Evolutionary conservation across 2,888 invertebrate genomes (phyloP), one percentile per base, ranked within the genome.

Genomic region (Druceiella hillmani): DNA sequence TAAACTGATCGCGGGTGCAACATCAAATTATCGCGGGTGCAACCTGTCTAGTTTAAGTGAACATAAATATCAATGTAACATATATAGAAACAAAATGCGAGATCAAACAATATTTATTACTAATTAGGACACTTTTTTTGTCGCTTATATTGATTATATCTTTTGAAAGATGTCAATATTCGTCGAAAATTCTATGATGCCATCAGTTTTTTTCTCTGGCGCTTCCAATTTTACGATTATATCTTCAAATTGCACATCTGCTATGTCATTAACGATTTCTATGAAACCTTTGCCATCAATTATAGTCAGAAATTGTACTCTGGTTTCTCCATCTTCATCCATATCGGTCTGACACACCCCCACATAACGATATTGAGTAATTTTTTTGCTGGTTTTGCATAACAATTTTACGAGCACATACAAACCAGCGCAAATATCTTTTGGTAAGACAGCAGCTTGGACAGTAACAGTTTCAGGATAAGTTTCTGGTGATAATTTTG

Each of bases 211-310:
- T 39, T 41, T 45, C 40, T 48, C 29, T 40, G 45, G 45, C 46
- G 46, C 47, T 46, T 46, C 44, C 44, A 49, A 45, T 34, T 38
- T 50, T 35, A 42, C 46, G 33, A 48, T 48, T 36, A 43, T 43
- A 34, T 49, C 45, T 11, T 46, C 49, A 45, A 45, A 48, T 47
- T 39, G 47, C 37, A 47, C 44, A 36, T 46, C 46, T 50, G 45
- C 45, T 48, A 48, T 46, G 42, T 48, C 47, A 38, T 46, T 46
- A 31, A 41, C 25, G 14, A 45, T 44, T 48, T 45, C 32, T 26
- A 40, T 42, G 24, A 43, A 43, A 16, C 28, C 38, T 36, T 45
- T 47, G 36, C 40, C 43, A 45, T 43, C 44, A 34, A 43, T 25
- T 36, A 38, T 43, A 40, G 24, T 41, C 44, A 44, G 15, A 24